Conservation (phyloP, 2,797 vertebrate species). For the Anabacerthia variegaticeps region DNA sequence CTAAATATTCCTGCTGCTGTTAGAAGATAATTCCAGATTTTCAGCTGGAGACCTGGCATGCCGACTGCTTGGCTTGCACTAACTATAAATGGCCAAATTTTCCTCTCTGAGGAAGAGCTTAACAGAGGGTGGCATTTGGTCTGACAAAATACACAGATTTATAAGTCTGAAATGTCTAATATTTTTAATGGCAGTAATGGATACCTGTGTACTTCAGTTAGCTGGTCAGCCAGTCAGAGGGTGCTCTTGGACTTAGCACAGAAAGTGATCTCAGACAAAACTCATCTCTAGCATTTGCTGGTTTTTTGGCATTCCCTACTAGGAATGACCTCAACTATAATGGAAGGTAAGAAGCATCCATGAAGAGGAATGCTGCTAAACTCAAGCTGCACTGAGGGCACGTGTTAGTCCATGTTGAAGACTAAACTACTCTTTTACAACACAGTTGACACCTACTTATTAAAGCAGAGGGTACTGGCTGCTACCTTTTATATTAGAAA, state of each 20-base stretch:
- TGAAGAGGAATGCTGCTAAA: neutral
- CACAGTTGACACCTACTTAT: neutral
- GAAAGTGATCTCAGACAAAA: constrained; percentile 41
- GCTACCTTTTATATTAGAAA: neutral
- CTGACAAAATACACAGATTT: neutral
- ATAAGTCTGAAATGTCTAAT: constrained; percentile 16
- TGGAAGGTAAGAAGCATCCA: neutral
- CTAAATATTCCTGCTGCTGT: constrained; percentile 49
- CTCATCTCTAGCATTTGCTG: neutral
- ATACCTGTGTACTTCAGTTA: neutral
- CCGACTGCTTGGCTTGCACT: constrained; percentile 25
- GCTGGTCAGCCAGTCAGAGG: neutral
- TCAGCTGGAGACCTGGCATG: constrained; percentile 49
- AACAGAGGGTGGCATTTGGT: constrained; percentile 46
- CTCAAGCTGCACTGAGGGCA: neutral
- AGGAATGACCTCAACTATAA: neutral
- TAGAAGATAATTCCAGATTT: constrained; percentile 63
- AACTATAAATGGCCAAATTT: constrained; percentile 18
- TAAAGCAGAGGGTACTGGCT: neutral
- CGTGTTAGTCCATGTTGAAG: neutral
- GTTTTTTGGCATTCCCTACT: neutral
- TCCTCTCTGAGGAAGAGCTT: constrained; percentile 32
- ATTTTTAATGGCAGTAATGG: neutral
- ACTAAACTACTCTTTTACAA: neutral
- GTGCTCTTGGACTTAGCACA: neutral